Percentiles rank a stretch among this genome's conserved stretches.
Evolutionary conservation across 2,888 invertebrate species (phyloP).

Genomic region (Encarsia formosa): DNA sequence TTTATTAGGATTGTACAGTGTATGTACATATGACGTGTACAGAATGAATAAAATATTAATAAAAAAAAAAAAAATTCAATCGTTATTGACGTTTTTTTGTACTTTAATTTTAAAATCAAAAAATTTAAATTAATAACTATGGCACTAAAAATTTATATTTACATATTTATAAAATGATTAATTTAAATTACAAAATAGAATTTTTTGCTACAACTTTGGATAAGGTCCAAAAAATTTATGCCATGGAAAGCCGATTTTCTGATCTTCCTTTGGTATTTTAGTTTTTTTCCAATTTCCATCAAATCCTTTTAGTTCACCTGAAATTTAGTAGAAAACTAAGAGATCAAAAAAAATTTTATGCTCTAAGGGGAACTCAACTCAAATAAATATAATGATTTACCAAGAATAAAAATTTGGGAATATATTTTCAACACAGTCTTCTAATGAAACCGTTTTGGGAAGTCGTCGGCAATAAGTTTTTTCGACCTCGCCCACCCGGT

Average conservation of each 20-base stretch:
- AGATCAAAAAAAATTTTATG: no score
- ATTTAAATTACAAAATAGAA: background rate
- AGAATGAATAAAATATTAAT: constrained; percentile 27
- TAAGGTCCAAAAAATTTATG: constrained; percentile 41
- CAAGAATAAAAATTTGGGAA: no score
- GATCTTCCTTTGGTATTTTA: constrained; percentile 9
- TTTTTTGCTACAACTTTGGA: constrained; percentile 39
- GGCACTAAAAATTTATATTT: constrained; percentile 16
- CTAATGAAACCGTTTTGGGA: no score
- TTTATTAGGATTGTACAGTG: constrained; percentile 33
- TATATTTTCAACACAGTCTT: no score
- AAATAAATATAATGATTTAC: no score
- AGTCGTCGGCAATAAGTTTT: no score
- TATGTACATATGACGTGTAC: constrained; percentile 32
- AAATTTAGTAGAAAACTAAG: no score
- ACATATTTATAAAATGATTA: constrained; percentile 12
- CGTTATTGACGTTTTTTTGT: constrained; percentile 6
- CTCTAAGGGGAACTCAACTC: no score
- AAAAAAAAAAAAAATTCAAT: constrained; percentile 23
- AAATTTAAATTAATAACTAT: constrained; percentile 7
- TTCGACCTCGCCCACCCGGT: no score
- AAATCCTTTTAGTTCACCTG: constrained; percentile 38
- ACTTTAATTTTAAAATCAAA: background rate
- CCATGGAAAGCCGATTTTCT: constrained; percentile 38
- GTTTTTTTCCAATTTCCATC: constrained; percentile 32